A percentile compares a stretch with the other conserved stretches of the same genome.
phyloP scores from a whole-genome alignment of 2,113 vertebrate genomes.

The Synodontis membranacea region DNA sequence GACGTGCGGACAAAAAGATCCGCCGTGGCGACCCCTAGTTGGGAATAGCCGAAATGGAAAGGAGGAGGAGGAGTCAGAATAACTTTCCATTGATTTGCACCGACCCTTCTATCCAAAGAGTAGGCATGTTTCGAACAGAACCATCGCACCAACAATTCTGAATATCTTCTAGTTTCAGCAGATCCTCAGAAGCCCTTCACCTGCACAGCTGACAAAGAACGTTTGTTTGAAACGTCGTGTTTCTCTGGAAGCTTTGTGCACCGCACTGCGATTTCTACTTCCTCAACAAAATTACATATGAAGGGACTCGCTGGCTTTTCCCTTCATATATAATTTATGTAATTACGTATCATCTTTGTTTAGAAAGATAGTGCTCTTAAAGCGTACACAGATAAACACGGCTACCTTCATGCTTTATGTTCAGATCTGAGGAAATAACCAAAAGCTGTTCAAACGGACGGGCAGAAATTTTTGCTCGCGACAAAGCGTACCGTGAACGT shows the following conservation, averaged over 20 bases:
- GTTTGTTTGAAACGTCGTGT: neutral
- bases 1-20: too few species aligned
- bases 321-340: neutral
- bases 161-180: neutral
- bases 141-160: neutral
- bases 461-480: neutral
- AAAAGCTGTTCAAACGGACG: neutral
- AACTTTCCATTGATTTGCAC: neutral
- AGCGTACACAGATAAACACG: neutral
- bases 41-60: too few species aligned
- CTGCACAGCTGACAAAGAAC: neutral
- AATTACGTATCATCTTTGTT: neutral
- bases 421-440: too few species aligned
- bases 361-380: neutral
- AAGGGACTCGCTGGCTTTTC: neutral
- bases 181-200: neutral
- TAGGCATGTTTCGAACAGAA: neutral
- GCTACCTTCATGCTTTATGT: neutral
- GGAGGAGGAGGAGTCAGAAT: too few species aligned
- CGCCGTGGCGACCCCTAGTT: too few species aligned
- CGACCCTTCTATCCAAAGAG: neutral
- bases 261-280: neutral
- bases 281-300: neutral
- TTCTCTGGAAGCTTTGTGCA: neutral
- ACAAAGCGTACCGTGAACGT: neutral